phyloP scores from a whole-genome alignment of 2,888 invertebrate genomes.

The Drosophila buzzatii region DNA sequence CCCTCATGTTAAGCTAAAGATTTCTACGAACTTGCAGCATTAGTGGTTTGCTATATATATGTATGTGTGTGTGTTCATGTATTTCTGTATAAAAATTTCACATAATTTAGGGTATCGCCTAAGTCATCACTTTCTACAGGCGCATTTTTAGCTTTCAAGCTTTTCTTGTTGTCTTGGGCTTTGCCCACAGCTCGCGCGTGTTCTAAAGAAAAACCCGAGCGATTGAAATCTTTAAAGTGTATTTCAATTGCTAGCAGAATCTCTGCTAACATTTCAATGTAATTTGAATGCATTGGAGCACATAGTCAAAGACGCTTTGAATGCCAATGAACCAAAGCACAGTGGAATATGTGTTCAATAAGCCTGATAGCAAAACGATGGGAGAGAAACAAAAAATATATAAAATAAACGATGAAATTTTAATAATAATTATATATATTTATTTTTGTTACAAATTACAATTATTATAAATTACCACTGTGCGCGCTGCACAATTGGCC shows the following conservation, averaged over 20 bases:
- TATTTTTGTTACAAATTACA: no score
- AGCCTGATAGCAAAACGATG: not conserved
- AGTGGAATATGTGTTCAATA: not conserved
- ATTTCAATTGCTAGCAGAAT: conserved; percentile 15
- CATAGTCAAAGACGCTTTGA: conserved; percentile 45
- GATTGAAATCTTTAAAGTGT: conserved; percentile 27
- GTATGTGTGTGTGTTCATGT: no score
- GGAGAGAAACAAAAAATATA: not conserved
- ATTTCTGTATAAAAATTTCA: no score
- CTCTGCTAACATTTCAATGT: conserved; percentile 19
- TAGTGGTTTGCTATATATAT: no score
- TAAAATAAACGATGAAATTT: not conserved
- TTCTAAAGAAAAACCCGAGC: conserved; percentile 31
- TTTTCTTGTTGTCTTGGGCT: not conserved
- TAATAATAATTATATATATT: not conserved
- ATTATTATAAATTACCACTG: not conserved
- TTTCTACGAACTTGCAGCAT: no score
- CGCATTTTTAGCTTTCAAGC: not conserved
- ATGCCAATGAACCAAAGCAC: not conserved
- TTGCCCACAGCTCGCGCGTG: conserved; percentile 30
- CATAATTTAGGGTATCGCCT: not conserved
- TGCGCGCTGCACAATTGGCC: not conserved
- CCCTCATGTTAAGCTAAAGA: no score
- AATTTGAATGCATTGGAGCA: conserved; percentile 54
- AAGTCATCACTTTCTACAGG: not conserved